Evolutionary conservation across 1,140 invertebrate species (phyloP), one percentile per base, ranked within the genome.

Genomic region (Drosophila nasuta): DNA sequence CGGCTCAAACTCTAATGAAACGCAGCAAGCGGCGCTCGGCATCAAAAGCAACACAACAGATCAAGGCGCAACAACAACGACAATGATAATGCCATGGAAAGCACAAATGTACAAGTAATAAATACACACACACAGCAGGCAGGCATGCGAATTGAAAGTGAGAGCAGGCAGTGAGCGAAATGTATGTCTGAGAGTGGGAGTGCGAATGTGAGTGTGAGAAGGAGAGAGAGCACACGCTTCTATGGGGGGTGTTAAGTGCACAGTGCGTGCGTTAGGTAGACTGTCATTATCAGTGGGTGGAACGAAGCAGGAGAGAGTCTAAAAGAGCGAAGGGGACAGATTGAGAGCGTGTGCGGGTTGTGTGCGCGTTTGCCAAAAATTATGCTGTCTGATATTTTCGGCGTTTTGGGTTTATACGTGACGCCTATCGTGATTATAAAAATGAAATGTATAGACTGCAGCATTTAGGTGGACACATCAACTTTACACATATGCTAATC

Each of bases 1-100:
- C 80, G 85, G 70, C 77, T 88, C 73, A 78, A 72, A 87, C 66
- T 71, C 74, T 79, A 87, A 83, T 87, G 83, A 89, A 30, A 71
- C 54, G 13, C 54, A 38, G 41, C 20, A 25, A 25, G 20, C 20
- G 20, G 33, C 56, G 58, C 15, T 72, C 33, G 48, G 45, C 68
- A 57, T 64, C 46, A 66, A 82, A 66, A 70, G 63, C 81, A 78
- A 57, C 77, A 73, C 69, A 88, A 51, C 77, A 74, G 73, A 88
- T 75, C 67, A 81, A 81, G 64, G 33, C 20, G 35, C 60, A 64
- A 52, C 69, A 71, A 67, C 59, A 51, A 70, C 69, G 62, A 59
- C 28, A 46, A 77, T 66, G 62, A 73, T 60, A 48, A 63, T 72
- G 58, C 30, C 48, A 59, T 35, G 57, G 57, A 59, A 46, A 59